Base-by-base conservation (phyloP, 2,797 vertebrate genomes). In the Trachops cirrhosus region DNA sequence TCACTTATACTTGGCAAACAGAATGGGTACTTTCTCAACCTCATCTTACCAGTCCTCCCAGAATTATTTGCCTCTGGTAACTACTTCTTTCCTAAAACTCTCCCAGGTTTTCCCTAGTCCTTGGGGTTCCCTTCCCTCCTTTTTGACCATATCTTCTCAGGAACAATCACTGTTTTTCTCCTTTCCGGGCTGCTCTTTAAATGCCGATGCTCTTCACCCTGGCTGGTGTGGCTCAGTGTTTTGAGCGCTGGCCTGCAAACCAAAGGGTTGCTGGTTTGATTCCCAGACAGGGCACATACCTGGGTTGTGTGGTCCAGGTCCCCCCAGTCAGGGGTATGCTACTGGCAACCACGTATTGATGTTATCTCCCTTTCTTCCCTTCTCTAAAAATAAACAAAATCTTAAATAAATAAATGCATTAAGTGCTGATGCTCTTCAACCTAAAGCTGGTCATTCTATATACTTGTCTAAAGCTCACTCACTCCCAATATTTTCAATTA, bases 11-110 rank as follows among this genome's bases (percentile, higher is more conserved):
- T 39, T 37, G 29, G 32, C 68, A 67, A 84, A 89, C 0, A 19
- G 22, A 95, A 78, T 37, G 39, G 91, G 22, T 54, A 73, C 26
- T 91, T 96, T 91, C 86, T 95, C 57, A 95, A 44, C 18, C 71
- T 89, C 68, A 82, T 80, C 59, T 89, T 68, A 84, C 80, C 5
- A 19, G 77, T 88, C 88, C 52, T 89, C 64, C 50, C 9, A 70
- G 87, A 67, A 95, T 59, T 82, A 92, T 34, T 0, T 70, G 67
- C 67, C 75, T 91, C 48, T 21, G 24, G 41, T 52, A 84, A 86
- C 44, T 73, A 82, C 7, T 52, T 26, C 34, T 92, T 75, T 64
- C 73, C 48, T 64, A 37, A 93, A 92, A 85, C 46, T 80, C 59
- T 93, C 50, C 29, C 16, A 78, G 62, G 62, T 21, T 95, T 78